Evolutionary conservation across 2,888 invertebrate genomes (phyloP), one percentile per base, ranked within the genome.

Genomic region (Tineola bisselliella): DNA sequence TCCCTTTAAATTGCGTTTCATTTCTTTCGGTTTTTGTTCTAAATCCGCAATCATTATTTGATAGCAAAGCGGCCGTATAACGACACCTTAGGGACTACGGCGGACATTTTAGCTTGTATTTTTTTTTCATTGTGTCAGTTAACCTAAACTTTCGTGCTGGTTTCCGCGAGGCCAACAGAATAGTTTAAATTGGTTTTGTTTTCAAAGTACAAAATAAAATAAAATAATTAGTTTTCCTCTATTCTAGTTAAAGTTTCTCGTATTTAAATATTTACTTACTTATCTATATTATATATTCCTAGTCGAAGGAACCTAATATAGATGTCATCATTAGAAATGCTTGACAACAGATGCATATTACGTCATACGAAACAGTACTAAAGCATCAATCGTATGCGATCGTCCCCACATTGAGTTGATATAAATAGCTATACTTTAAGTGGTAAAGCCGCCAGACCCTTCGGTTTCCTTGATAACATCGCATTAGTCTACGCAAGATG

Each of bases 351-450:
- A 48, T 48, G 48, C 48, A 48, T 48, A 48, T 48, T 48, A 48
- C 8, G 48, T 48, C 48, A 48, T n/a, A 48, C 13, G 48, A 17
- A 48, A 13, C 15, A 48, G 48, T 17, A 17, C 15, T 15, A 48
- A 48, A n/a, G 3, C 15, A 48, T 48, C 15, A 48, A 48, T 48
- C 48, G 48, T 48, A 17, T 15, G 10, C 48, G 58, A 30, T 19
- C 56, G 58, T 59, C 59, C 59, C 59, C 59, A 43, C 59, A 59
- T 56, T 25, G 31, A 56, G 25, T 38, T 38, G 77, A 78, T 84
- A 86, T 84, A 84, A 84, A 87, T 87, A 86, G 84, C 76, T 44
- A 71, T 74, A 72, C 74, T 81, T 79, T 77, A 86, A 84, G 84
- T 82, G 80, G 83, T 74, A 80, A 83, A 82, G 82, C 75, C 75